Evolutionary conservation across 2,888 invertebrate species (phyloP), one percentile per base, ranked within the genome.

Genomic region (Noctuana brunneofusca): DNA sequence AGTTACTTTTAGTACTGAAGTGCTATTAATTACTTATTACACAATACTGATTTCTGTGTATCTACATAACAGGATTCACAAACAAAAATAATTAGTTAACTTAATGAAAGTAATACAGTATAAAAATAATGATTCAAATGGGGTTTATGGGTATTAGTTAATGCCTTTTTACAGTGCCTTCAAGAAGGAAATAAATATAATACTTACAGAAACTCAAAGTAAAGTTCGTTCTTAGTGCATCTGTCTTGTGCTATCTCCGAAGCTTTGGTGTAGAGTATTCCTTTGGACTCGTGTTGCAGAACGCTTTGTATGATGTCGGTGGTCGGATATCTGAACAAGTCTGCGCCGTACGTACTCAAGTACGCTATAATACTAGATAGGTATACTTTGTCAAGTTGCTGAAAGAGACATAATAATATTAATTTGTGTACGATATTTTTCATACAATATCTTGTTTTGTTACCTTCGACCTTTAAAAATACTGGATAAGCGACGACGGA

Each of bases 251-350:
- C 94, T 3, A 94, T 76, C 55, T 87, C 77, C 20, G 83, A 79
- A 0, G 95, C 95, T 65, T 89, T 91, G 20, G 92, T 81, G 69
- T 92, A 93, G 0, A 95, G 87, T 35, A 86, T 86, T 22, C 93
- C 94, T 63, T 90, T 88, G 32, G 87, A 84, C n/a, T 93, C 92
- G 75, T 95, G 92, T 70, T 94, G 94, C 22, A 96, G 82, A 2
- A 94, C 95, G 68, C 95, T 93, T 76, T 96, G 96, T 16, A 96
- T 83, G 48, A 96, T 92, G 76, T 95, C 94, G 0, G 94, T 93
- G 66, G 90, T 89, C 5, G 92, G 91, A 70, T 94, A 94, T 60
- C 93, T 92, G 69, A 93, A 93, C 50, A 96, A 83, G 65, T 93
- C 92, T 22, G 93, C 92, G 1, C 95, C 94, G 69, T 93, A 92